These are phyloP conservation scores for Chelonus formosanus DNA, from an alignment of 2,888 invertebrate genomes.

Conservation along the genomic window DNA sequence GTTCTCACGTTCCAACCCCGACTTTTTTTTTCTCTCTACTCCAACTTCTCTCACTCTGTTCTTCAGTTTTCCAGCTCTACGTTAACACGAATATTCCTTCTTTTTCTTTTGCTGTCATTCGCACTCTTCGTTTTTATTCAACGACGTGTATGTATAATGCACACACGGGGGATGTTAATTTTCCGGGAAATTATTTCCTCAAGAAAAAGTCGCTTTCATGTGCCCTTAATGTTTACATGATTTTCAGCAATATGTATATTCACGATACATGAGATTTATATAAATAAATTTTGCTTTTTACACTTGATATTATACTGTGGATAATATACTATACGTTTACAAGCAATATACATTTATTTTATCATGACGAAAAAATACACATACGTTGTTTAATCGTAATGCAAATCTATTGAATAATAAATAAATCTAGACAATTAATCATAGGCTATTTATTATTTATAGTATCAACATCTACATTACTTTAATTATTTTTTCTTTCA, in stretches of 20 bases:
- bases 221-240: not conserved
- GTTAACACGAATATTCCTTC: conserved; percentile 24
- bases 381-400: too few relatives aligned
- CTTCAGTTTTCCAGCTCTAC: conserved; percentile 27
- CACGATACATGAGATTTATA: not conserved
- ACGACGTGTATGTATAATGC: conserved; percentile 32
- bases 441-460: too few relatives aligned
- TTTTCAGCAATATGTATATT: not conserved
- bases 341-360: too few relatives aligned
- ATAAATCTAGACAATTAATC: too few relatives aligned
- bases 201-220: conserved; percentile 42
- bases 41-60: conserved; percentile 25
- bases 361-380: too few relatives aligned
- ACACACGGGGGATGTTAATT: conserved; percentile 52
- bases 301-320: too few relatives aligned
- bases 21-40: conserved; percentile 30
- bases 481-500: too few relatives aligned
- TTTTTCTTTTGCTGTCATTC: conserved; percentile 29
- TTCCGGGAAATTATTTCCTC: conserved; percentile 56
- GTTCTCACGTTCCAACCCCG: conserved; percentile 31
- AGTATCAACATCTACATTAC: too few relatives aligned
- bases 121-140: conserved; percentile 23
- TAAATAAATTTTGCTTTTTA: not conserved
- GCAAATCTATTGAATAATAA: too few relatives aligned
- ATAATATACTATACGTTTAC: too few relatives aligned